phyloP scores from a whole-genome alignment of 2,888 invertebrate genomes.

The Macrophya alboannulata region DNA sequence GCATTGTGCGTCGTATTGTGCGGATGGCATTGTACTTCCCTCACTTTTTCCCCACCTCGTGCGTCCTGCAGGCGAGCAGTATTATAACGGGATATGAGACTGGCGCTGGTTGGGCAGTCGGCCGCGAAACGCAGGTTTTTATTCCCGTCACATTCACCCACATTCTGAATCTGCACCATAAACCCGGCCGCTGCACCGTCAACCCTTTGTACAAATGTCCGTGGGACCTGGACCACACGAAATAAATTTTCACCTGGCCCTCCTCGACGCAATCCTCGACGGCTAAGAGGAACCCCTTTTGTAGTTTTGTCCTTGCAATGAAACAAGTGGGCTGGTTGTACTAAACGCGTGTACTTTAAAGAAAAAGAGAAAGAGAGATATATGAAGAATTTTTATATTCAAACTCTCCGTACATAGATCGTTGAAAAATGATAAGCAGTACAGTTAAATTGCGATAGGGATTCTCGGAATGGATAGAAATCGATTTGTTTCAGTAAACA shows the following conservation, averaged over 20 bases:
- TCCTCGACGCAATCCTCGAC: neutral
- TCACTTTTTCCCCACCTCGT: conserved; percentile 42
- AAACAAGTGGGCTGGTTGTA: conserved; percentile 23
- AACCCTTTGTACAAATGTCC: conserved; percentile 42
- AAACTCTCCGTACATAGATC: neutral
- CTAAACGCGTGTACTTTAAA: neutral
- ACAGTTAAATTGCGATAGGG: neutral
- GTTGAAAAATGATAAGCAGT: neutral
- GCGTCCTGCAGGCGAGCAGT: conserved; percentile 6
- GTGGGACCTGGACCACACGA: conserved; percentile 52
- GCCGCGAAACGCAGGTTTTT: conserved; percentile 46
- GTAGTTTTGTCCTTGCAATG: neutral
- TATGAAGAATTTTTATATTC: neutral
- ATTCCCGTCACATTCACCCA: conserved; percentile 51
- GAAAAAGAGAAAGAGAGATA: neutral
- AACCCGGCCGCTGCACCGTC: conserved; percentile 57
- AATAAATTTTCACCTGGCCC: conserved; percentile 37
- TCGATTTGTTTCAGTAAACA: conserved; percentile 44
- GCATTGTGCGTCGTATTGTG: conserved; percentile 35
- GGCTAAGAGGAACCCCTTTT: neutral
- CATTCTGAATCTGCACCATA: conserved; percentile 48
- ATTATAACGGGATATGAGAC: conserved; percentile 47
- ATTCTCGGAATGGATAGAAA: neutral
- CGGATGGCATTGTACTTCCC: conserved; percentile 28
- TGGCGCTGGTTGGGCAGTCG: conserved; percentile 41